Evolutionary conservation across 2,797 vertebrate species (phyloP).

Genomic region (Lerista edwardsae): DNA sequence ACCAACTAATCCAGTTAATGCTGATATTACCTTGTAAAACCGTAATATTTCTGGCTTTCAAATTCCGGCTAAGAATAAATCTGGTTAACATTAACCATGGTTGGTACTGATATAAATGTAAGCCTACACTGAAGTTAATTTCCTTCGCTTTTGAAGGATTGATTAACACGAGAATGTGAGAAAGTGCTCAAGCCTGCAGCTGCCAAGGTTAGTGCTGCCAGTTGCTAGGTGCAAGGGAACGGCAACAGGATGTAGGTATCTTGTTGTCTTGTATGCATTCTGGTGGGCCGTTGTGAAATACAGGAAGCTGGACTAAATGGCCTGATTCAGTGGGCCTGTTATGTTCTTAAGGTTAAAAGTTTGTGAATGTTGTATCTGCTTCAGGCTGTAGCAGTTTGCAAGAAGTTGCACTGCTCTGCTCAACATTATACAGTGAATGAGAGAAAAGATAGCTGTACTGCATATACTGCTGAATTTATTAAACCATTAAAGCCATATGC

Average conservation of each 20-base stretch:
- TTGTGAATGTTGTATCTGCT: background rate
- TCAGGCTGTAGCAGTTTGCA: background rate
- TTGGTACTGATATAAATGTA: background rate
- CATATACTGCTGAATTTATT: background rate
- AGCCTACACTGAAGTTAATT: background rate
- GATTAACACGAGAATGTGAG: no score
- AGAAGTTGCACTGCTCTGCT: background rate
- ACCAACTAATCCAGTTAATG: background rate
- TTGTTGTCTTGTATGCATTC: no score
- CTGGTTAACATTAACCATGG: background rate
- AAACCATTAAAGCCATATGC: background rate
- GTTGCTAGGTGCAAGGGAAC: no score
- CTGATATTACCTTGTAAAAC: background rate
- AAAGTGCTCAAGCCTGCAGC: background rate
- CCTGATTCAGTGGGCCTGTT: no score
- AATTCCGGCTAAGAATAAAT: background rate
- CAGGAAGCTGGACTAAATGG: no score
- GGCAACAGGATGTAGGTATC: no score
- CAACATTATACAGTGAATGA: background rate
- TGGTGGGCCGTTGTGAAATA: no score
- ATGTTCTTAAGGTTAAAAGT: background rate
- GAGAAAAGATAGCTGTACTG: background rate
- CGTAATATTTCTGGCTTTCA: no score
- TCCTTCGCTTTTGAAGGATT: no score
- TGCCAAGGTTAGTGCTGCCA: no score